Conservation (phyloP, 2,797 vertebrate genomes). For the Denticeps clupeoides region DNA sequence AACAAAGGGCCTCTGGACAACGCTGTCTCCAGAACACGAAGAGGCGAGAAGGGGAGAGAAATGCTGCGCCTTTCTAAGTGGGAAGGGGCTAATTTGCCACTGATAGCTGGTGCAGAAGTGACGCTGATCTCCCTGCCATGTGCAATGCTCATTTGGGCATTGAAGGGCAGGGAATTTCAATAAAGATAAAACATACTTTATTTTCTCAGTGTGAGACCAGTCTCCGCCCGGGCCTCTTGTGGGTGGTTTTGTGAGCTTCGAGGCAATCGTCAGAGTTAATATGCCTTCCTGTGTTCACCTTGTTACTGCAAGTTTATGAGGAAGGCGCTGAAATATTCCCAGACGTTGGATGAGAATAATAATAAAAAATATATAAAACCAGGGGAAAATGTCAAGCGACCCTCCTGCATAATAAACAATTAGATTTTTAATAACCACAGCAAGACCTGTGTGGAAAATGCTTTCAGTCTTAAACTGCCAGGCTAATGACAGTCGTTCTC, state of each 20-base stretch:
- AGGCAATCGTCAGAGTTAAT: conserved; percentile 50
- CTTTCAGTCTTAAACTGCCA: conserved; percentile 43
- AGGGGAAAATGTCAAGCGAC: conserved; percentile 40
- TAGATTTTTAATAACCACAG: conserved; percentile 76
- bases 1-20: conserved; percentile 36
- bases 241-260: conserved; percentile 41
- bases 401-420: conserved; percentile 66
- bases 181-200: conserved; percentile 40
- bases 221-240: conserved; percentile 36
- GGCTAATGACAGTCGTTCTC: conserved; percentile 43
- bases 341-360: conserved; percentile 61
- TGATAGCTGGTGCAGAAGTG: conserved; percentile 29
- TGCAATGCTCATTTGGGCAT: conserved; percentile 33
- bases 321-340: conserved; percentile 53
- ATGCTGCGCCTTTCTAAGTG: neutral
- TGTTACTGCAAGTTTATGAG: conserved; percentile 58
- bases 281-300: conserved; percentile 49
- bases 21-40: conserved; percentile 23
- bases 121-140: conserved; percentile 28
- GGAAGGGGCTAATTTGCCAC: neutral
- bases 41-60: neutral
- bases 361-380: neutral
- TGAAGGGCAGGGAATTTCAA: conserved; percentile 39
- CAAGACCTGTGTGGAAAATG: conserved; percentile 50
- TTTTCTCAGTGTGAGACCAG: conserved; percentile 42